Evolutionary conservation across 2,888 invertebrate genomes (phyloP).

Genomic region (Caenorhabditis sp.): DNA sequence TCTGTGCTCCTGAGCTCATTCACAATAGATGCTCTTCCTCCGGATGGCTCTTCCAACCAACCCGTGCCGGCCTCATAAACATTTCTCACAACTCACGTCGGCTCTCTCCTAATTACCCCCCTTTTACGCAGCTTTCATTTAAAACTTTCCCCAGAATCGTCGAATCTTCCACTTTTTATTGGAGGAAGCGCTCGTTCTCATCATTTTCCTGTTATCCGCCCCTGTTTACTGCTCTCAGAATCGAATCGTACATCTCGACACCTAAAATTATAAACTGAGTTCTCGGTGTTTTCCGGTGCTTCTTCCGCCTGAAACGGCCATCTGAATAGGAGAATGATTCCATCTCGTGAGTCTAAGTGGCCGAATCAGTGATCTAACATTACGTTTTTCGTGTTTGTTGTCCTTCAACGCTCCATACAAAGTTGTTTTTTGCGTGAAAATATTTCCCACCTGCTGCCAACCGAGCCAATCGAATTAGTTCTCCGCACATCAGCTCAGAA

Average conservation of each 20-base stretch:
- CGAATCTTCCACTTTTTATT: background rate
- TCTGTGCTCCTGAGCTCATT: slow-evolving; percentile 11
- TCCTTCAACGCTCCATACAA: no score
- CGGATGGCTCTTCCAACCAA: background rate
- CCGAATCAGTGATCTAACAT: no score
- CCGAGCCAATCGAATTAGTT: slow-evolving; percentile 20
- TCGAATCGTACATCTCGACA: no score
- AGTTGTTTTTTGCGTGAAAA: slow-evolving; percentile 3
- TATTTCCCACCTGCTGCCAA: slow-evolving; percentile 26
- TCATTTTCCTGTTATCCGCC: background rate
- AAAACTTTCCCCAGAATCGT: background rate
- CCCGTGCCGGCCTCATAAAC: slow-evolving; percentile 19
- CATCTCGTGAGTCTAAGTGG: no score
- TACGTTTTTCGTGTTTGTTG: no score
- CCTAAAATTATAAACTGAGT: no score
- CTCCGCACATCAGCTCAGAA: background rate
- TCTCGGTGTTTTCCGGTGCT: no score
- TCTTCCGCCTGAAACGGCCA: no score
- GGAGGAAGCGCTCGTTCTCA: background rate
- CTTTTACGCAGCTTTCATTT: background rate
- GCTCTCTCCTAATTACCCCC: slow-evolving; percentile 26
- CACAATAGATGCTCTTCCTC: slow-evolving; percentile 7
- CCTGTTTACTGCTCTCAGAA: background rate
- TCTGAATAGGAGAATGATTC: no score
- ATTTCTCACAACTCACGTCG: slow-evolving; percentile 26